Conservation (phyloP, 2,888 invertebrate genomes). For the Arge pagana region DNA sequence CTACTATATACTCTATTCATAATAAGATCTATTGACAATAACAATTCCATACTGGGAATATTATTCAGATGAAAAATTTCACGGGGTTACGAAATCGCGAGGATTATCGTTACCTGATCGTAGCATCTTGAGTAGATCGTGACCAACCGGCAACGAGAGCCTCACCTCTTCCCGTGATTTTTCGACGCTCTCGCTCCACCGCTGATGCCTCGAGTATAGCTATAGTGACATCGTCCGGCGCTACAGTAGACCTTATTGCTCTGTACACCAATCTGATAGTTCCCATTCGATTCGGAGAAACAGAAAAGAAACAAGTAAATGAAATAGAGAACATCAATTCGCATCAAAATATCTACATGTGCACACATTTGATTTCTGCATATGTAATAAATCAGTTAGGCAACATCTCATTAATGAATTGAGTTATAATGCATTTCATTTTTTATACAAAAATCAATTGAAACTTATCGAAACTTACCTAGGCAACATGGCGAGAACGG, state of each 20-base stretch:
- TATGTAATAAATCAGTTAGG: neutral
- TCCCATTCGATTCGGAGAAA: too few relatives aligned
- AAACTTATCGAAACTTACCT: constrained; percentile 65
- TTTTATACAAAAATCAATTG: neutral
- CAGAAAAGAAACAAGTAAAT: constrained; percentile 20
- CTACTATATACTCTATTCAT: too few relatives aligned
- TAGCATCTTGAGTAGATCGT: constrained; percentile 52
- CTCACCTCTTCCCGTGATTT: constrained; percentile 43
- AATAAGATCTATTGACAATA: too few relatives aligned
- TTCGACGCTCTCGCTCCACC: constrained; percentile 40
- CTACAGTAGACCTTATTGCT: constrained; percentile 70
- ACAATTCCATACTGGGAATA: too few relatives aligned
- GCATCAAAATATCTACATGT: constrained; percentile 1
- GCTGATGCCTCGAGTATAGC: constrained; percentile 61
- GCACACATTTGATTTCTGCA: neutral
- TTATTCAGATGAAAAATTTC: constrained; percentile 18
- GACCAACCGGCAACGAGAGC: constrained; percentile 54
- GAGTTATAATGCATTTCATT: too few relatives aligned
- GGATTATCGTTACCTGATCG: constrained; percentile 48
- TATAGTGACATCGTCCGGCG: constrained; percentile 76
- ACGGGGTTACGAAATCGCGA: constrained; percentile 13
- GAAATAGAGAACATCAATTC: constrained; percentile 9
- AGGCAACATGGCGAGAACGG: constrained; percentile 79
- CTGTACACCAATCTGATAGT: constrained; percentile 69
- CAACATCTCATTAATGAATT: constrained; percentile 10